These are phyloP conservation scores for Solenodon paradoxus DNA, from an alignment of 2,113 vertebrate genomes.

Conservation along the genomic window DNA sequence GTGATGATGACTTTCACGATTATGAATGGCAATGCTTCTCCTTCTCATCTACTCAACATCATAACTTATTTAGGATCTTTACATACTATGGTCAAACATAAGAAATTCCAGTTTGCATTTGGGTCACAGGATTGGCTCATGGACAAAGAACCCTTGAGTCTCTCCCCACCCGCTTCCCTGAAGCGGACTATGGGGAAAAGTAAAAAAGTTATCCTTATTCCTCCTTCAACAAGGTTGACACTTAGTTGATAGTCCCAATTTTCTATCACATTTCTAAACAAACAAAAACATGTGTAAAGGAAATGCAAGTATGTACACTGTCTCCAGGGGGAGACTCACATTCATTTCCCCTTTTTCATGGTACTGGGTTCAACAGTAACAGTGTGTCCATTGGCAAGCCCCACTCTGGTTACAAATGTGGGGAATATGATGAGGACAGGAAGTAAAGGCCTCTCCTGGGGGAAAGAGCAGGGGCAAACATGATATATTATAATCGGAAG, in stretches of 20 bases:
- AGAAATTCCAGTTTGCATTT: too few relatives aligned
- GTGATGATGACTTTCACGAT: too few relatives aligned
- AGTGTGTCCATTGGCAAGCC: background rate
- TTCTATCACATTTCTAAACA: background rate
- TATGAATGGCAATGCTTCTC: background rate
- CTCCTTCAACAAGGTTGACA: background rate
- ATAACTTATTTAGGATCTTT: too few relatives aligned
- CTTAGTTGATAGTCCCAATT: background rate
- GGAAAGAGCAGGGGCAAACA: background rate
- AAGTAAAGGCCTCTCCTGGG: background rate
- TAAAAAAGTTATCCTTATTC: background rate
- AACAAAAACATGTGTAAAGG: background rate
- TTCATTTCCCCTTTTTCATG: background rate
- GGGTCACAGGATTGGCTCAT: background rate
- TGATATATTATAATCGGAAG: background rate
- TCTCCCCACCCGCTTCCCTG: background rate
- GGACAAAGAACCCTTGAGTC: background rate
- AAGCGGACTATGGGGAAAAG: background rate
- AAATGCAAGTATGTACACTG: background rate
- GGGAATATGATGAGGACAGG: background rate
- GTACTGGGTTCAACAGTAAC: background rate
- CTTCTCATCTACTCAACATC: background rate
- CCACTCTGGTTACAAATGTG: background rate
- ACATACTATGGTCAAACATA: too few relatives aligned
- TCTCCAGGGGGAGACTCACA: background rate